Base-by-base conservation (phyloP, 23 tunicate species). In the Ciona savignyi region DNA sequence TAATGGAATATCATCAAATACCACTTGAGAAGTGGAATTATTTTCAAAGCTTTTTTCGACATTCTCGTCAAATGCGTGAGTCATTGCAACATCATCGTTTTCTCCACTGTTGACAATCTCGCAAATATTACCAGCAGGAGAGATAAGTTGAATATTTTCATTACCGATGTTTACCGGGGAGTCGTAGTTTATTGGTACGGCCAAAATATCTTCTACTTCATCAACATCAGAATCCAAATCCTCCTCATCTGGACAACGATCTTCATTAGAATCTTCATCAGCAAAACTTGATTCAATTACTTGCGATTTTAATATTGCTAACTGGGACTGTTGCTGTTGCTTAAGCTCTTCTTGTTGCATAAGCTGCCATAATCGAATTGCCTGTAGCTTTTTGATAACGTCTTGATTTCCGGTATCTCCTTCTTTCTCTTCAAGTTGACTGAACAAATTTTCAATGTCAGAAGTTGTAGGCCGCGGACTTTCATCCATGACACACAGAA, bases 311-410 rank as follows among this genome's bases (percentile, higher is more conserved):
- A 80, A 64, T 28, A 83, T 0, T 6, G 85, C 86, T 15, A 90
- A 74, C 30, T 80, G 92, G 6, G 86, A 66, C 64, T 90, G 85
- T 33, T 90, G 97, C 63, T 82, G 81, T 42, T 70, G 74, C 25
- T 77, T 77, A 26, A 90, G 71, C 27, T 90, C 97, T 70, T 90
- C 97, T 71, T 90, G 89, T 65, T 90, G 97, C 76, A 66, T 78
- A 1, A 83, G 34, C 73, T 90, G 86, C 90, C 86, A 83, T 51
- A 79, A 61, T 26, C 83, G 71, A 30, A 90, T 83, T 20, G 80
- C 92, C 33, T 90, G 97, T 2, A 90, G 70, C 72, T 90, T 90
- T 71, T 83, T 70, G 64, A 90, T 62, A 4, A 82, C 79, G 6
- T 11, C 31, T 63, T 20, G 29, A 22, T 51, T 60, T 21, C 22